Evolutionary conservation across 2,113 vertebrate genomes (phyloP).

Genomic region (Paedocypris sp.): DNA sequence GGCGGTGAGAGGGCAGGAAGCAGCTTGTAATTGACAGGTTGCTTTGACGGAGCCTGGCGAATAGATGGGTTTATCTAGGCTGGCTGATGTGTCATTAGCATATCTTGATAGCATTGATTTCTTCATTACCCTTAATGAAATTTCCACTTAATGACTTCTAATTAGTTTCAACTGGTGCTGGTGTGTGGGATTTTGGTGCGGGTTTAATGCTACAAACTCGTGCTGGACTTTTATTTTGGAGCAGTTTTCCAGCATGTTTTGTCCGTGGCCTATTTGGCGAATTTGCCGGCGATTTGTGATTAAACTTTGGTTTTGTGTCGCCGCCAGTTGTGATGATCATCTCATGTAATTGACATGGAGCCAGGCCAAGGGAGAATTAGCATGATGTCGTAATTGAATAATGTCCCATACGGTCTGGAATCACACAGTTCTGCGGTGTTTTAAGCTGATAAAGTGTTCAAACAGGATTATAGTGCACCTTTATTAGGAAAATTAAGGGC

Average conservation of each 20-base stretch:
- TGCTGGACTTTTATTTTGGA: background rate
- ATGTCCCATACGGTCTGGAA: conserved; percentile 32
- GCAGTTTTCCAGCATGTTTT: background rate
- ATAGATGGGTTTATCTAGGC: conserved; percentile 53
- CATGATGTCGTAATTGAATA: conserved; percentile 34
- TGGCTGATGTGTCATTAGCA: conserved; percentile 58
- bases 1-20: conserved; percentile 38
- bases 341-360: conserved; percentile 32
- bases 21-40: conserved; percentile 46
- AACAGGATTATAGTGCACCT: conserved; percentile 32
- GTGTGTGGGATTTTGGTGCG: conserved; percentile 45
- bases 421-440: conserved; percentile 30
- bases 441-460: conserved; percentile 34
- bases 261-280: background rate
- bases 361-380: conserved; percentile 28
- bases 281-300: background rate
- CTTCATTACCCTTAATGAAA: conserved; percentile 63
- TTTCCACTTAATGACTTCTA: conserved; percentile 64
- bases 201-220: conserved; percentile 30
- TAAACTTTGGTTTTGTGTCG: conserved; percentile 15
- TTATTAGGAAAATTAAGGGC: conserved; percentile 6
- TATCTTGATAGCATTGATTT: conserved; percentile 68
- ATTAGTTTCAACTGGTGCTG: conserved; percentile 61
- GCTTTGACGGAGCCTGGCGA: conserved; percentile 39
- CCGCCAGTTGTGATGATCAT: conserved; percentile 16